Evolutionary conservation across 2,113 vertebrate genomes (phyloP).

Genomic region (Lampris incognitus): DNA sequence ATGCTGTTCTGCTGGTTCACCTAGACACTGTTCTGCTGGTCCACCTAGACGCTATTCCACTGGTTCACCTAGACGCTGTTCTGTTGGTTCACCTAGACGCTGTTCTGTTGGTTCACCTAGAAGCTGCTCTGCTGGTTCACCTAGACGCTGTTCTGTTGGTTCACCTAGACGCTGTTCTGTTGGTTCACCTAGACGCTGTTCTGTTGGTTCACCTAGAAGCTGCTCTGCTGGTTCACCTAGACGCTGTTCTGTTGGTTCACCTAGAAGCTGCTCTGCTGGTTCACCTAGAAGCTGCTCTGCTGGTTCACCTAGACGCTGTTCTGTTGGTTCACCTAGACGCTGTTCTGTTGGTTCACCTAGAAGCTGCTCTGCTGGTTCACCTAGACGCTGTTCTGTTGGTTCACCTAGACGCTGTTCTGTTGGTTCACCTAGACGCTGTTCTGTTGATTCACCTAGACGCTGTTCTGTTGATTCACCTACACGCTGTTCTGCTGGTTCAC

Average conservation of each 20-base stretch:
- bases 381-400: constrained; percentile 67
- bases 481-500: constrained; percentile 75
- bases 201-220: constrained; percentile 2
- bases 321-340: constrained; percentile 6
- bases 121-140: too few relatives aligned
- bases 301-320: too few relatives aligned
- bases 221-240: constrained; percentile 55
- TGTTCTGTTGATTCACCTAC: constrained; percentile 69
- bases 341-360: constrained; percentile 69
- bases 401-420: constrained; percentile 75
- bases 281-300: too few relatives aligned
- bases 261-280: too few relatives aligned
- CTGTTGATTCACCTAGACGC: constrained; percentile 64
- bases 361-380: constrained; percentile 73
- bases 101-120: too few relatives aligned
- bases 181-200: constrained; percentile 47
- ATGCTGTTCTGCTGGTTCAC: constrained; percentile 68
- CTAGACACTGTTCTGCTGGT: constrained; percentile 70
- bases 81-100: constrained; percentile 65
- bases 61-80: constrained; percentile 72
- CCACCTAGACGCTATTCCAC: constrained; percentile 75
- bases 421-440: constrained; percentile 71
- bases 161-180: constrained; percentile 74
- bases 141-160: constrained; percentile 70
- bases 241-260: too few relatives aligned